Evolutionary conservation across 1,140 invertebrate genomes (phyloP).

Genomic region (Ericerus pela): DNA sequence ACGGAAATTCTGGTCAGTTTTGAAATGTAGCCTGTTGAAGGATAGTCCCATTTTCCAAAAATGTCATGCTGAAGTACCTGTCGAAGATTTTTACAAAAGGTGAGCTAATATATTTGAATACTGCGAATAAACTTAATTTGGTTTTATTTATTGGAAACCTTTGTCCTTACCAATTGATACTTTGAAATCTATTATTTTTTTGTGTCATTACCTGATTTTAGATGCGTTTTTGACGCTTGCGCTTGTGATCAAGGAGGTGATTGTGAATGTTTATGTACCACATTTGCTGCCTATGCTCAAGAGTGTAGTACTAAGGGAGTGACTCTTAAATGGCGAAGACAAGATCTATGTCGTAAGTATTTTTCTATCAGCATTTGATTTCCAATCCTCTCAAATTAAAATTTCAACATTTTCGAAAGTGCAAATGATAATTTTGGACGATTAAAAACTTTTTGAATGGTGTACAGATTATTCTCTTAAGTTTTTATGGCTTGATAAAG

Average conservation of each 20-base stretch:
- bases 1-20: conserved; percentile 57
- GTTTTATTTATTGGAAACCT: not conserved
- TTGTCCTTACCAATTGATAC: not conserved
- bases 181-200: not conserved
- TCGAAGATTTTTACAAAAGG: conserved; percentile 45
- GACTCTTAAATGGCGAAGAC: conserved; percentile 61
- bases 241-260: conserved; percentile 77
- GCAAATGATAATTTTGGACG: too few species aligned
- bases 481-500: too few species aligned
- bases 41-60: conserved; percentile 45
- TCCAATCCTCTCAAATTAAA: too few species aligned
- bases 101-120: conserved; percentile 21
- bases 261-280: conserved; percentile 77
- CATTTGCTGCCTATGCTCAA: conserved; percentile 69
- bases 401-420: too few species aligned
- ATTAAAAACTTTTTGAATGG: too few species aligned
- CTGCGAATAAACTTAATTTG: not conserved
- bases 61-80: conserved; percentile 64
- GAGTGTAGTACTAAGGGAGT: conserved; percentile 56
- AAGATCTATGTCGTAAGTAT: conserved; percentile 63
- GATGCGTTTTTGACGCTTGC: conserved; percentile 67
- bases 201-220: conserved; percentile 19
- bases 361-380: too few species aligned
- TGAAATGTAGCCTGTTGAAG: conserved; percentile 58
- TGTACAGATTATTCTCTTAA: too few species aligned